phyloP scores from a whole-genome alignment of 2,113 vertebrate species.

The Anhinga anhinga region DNA sequence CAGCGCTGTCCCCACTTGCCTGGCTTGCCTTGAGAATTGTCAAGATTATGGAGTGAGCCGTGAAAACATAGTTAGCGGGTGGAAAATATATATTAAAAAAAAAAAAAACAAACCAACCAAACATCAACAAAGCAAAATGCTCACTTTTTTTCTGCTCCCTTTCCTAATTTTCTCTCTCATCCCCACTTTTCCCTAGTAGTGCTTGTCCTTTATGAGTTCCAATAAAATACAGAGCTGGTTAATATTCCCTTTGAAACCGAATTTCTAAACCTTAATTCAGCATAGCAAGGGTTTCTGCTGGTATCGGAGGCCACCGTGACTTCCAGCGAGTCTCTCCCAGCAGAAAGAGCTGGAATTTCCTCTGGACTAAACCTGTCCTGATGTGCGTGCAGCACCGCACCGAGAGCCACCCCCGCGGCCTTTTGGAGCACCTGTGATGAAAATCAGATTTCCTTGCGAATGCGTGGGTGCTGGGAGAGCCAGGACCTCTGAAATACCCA shows the following conservation, averaged over 20 bases:
- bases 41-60: constrained; percentile 31
- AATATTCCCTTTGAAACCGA: constrained; percentile 45
- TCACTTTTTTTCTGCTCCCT: neutral
- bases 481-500: rapidly evolving
- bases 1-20: neutral
- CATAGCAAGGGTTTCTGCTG: constrained; percentile 27
- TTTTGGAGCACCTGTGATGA: neutral
- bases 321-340: constrained; percentile 3
- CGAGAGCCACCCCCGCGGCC: rapidly evolving
- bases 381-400: rapidly evolving
- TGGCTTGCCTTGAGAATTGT: neutral
- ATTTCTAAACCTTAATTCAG: constrained; percentile 41
- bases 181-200: neutral
- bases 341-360: neutral
- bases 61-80: constrained; percentile 6
- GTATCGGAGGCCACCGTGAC: neutral
- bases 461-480: neutral
- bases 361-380: neutral
- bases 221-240: neutral
- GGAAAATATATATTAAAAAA: neutral
- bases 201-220: neutral
- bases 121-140: neutral
- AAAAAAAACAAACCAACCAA: neutral
- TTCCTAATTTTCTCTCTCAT: neutral
- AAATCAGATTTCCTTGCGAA: neutral